These are phyloP conservation scores for Arothron firmamentum DNA, from an alignment of 2,113 vertebrate species.

Conservation along the genomic window DNA sequence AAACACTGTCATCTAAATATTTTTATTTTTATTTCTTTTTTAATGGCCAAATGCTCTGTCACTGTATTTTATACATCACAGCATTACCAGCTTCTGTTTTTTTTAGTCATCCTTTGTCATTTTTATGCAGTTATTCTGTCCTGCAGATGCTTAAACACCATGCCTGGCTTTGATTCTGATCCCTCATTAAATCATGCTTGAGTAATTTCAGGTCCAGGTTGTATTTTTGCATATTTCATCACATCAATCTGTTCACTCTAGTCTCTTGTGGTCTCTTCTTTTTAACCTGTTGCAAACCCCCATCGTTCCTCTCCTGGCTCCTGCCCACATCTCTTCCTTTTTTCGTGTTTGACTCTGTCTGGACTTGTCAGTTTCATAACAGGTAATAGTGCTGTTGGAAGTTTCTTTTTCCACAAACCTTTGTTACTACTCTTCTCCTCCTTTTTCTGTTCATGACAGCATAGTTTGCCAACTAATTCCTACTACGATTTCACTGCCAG, in stretches of 20 bases:
- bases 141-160: conserved; percentile 11
- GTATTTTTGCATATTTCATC: conserved; percentile 38
- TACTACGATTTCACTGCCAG: conserved; percentile 18
- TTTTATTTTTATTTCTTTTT: too few species aligned
- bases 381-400: conserved; percentile 70
- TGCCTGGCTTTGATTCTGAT: conserved; percentile 6
- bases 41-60: neutral
- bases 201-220: conserved; percentile 17
- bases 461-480: conserved; percentile 6
- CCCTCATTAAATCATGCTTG: conserved; percentile 29
- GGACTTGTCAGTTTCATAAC: conserved; percentile 75
- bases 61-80: neutral
- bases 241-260: conserved; percentile 41
- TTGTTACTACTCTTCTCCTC: conserved; percentile 27
- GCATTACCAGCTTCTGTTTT: conserved; percentile 12
- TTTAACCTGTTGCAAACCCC: conserved; percentile 39
- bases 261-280: conserved; percentile 56
- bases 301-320: conserved; percentile 52
- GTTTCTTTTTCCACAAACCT: conserved; percentile 38
- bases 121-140: conserved; percentile 25
- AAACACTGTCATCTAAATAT: neutral
- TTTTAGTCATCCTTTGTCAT: conserved; percentile 22
- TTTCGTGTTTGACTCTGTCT: conserved; percentile 65
- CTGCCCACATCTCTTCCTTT: conserved; percentile 41
- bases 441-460: neutral